These are phyloP conservation scores for Antheraea pernyi DNA, from an alignment of 1,140 invertebrate genomes.

Conservation along the genomic window DNA sequence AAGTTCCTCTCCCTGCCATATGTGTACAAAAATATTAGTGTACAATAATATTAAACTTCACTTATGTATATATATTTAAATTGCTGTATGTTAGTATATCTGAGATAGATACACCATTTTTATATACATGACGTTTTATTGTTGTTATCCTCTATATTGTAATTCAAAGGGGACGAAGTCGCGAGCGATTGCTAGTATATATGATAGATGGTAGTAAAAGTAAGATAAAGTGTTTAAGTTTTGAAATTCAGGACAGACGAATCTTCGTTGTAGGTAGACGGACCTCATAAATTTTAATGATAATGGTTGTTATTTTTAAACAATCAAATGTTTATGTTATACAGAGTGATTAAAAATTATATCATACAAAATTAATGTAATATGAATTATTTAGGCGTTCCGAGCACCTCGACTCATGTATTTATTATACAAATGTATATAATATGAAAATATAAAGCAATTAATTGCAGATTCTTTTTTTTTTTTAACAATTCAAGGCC, in stretches of 20 bases:
- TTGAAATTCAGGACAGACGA: slow-evolving; percentile 29
- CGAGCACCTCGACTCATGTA: background rate
- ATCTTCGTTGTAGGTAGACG: slow-evolving; percentile 68
- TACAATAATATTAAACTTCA: too few relatives aligned
- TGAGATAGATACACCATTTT: too few relatives aligned
- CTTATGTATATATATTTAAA: too few relatives aligned
- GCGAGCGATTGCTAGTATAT: background rate
- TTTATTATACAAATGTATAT: background rate
- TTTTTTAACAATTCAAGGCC: background rate
- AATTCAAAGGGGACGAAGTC: too few relatives aligned
- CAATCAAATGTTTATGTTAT: slow-evolving; percentile 27
- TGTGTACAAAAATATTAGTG: too few relatives aligned
- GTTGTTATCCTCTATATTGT: too few relatives aligned
- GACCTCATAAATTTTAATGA: slow-evolving; percentile 46
- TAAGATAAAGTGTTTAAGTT: background rate
- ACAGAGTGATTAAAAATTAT: slow-evolving; percentile 28
- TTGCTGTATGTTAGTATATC: too few relatives aligned
- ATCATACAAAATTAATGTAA: background rate
- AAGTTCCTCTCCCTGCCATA: too few relatives aligned
- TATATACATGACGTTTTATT: too few relatives aligned
- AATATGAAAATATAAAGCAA: slow-evolving; percentile 4
- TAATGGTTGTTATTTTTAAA: slow-evolving; percentile 52
- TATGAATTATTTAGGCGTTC: background rate
- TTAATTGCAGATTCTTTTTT: background rate
- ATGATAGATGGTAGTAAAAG: too few relatives aligned